Conservation (phyloP, 2,113 vertebrate species). For the Scomber japonicus region DNA sequence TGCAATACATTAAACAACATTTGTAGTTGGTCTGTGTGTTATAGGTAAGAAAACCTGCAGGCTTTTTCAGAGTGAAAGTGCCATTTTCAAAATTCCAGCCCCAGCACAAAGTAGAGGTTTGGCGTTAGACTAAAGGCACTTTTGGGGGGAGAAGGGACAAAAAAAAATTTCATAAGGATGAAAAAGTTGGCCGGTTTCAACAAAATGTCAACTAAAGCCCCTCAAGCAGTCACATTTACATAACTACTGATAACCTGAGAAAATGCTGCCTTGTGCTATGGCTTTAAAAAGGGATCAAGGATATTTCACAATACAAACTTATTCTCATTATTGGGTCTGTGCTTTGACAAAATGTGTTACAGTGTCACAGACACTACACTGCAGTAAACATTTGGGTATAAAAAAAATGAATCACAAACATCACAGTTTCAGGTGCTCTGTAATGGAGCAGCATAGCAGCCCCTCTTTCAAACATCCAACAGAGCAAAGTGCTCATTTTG, state of each 20-base stretch:
- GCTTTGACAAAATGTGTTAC: slow-evolving; percentile 9
- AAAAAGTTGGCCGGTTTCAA: background rate
- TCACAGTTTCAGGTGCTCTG: background rate
- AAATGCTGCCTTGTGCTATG: background rate
- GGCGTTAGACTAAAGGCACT: slow-evolving; percentile 63
- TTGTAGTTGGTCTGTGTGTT: background rate
- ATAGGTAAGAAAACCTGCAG: background rate
- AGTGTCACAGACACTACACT: background rate
- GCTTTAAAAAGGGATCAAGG: slow-evolving; percentile 1
- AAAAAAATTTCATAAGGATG: background rate
- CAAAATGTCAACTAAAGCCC: background rate
- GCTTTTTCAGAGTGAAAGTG: background rate
- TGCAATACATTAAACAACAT: background rate
- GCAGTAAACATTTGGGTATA: background rate
- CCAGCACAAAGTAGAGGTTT: background rate
- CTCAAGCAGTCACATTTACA: background rate
- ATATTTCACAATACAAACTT: background rate
- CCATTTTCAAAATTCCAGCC: slow-evolving; percentile 6
- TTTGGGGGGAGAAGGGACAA: slow-evolving; percentile 14
- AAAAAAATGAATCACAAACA: background rate
- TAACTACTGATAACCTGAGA: slow-evolving; percentile 21
- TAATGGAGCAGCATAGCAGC: background rate
- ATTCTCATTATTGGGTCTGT: background rate
- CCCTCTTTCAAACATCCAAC: background rate
- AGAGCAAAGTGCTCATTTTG: slow-evolving; percentile 8